Evolutionary conservation across 2,113 vertebrate genomes (phyloP).

Genomic region (Paradoxurus hermaphroditus): DNA sequence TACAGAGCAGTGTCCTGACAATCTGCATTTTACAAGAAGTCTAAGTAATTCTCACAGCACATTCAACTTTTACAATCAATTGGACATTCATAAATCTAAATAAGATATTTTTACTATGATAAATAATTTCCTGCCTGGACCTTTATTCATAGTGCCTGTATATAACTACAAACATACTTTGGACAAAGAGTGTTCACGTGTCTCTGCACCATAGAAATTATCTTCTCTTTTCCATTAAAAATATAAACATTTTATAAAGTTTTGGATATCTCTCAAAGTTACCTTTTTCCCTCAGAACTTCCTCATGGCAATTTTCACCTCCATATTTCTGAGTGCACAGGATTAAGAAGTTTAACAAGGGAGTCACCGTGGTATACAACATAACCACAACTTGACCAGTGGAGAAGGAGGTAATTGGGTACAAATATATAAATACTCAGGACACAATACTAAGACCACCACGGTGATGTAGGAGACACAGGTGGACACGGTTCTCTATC

Average conservation of each 20-base stretch:
- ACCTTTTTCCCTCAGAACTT: not conserved
- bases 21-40: not conserved
- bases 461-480: not conserved
- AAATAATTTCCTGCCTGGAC: not conserved
- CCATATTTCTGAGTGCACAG: not conserved
- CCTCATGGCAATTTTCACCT: not conserved
- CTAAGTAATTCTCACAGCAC: not conserved
- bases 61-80: not conserved
- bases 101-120: not conserved
- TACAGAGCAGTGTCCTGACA: not conserved
- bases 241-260: not conserved
- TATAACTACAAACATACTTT: not conserved
- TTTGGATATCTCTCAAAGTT: not conserved
- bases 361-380: not conserved
- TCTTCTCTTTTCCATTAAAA: not conserved
- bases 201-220: not conserved
- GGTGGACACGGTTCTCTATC: not conserved
- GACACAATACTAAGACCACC: not conserved
- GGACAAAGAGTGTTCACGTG: not conserved
- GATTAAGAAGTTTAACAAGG: constrained; percentile 17
- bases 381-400: not conserved
- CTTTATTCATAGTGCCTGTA: not conserved
- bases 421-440: constrained; percentile 3
- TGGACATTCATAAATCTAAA: not conserved
- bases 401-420: not conserved